Evolutionary conservation across 92 coral and sea anemone species (phyloP).

Genomic region (Zoanthus sociatus): DNA sequence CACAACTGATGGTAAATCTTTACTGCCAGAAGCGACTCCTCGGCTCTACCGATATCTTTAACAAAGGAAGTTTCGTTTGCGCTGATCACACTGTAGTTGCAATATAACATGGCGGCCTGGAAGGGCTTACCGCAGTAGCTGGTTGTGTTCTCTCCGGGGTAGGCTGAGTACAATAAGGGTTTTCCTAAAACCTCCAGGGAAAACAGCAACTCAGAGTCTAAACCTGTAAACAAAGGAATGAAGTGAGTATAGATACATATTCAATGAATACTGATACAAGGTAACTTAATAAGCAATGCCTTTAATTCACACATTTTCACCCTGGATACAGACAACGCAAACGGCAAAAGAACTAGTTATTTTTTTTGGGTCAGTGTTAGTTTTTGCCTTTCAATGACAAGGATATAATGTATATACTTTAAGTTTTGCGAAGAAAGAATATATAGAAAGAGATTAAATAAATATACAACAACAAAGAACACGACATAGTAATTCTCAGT

Average conservation of each 20-base stretch:
- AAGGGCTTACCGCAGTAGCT: slow-evolving; percentile 17
- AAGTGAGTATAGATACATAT: background rate
- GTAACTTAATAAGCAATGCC: too few species aligned
- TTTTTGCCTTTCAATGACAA: too few species aligned
- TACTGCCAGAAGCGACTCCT: slow-evolving; percentile 38
- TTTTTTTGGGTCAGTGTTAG: too few species aligned
- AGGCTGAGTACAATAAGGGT: background rate
- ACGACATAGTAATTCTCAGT: too few species aligned
- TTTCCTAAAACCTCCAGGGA: slow-evolving; percentile 5
- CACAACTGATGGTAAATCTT: slow-evolving; percentile 28
- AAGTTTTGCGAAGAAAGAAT: background rate
- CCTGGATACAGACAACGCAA: too few species aligned
- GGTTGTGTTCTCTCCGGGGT: slow-evolving; percentile 2
- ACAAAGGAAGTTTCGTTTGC: slow-evolving; percentile 28
- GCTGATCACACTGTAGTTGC: slow-evolving; percentile 37
- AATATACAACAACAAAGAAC: too few species aligned
- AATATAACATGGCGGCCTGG: slow-evolving; percentile 36
- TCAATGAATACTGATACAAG: background rate
- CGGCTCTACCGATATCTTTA: slow-evolving; percentile 34
- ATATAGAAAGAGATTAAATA: background rate
- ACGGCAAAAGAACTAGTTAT: too few species aligned
- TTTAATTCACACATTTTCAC: too few species aligned
- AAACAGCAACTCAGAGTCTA: slow-evolving; percentile 22
- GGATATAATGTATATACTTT: too few species aligned
- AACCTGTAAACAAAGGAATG: background rate